Conservation (phyloP, 2,113 vertebrate genomes). For the Clarias macrocephalus region DNA sequence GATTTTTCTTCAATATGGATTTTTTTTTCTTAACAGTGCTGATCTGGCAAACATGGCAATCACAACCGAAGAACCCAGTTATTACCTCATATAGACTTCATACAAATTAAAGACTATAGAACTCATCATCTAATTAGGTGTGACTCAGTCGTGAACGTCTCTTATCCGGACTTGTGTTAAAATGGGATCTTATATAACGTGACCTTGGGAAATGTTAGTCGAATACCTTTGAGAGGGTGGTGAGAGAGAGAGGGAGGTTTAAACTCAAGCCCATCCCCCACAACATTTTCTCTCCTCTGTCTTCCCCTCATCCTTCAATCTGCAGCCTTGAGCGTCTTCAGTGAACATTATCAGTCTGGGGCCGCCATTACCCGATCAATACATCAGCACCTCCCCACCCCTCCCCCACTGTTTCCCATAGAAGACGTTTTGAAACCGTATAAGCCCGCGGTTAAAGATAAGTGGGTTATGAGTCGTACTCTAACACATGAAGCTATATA, state of each 20-base stretch:
- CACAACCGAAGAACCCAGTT: background rate
- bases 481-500: constrained; percentile 9
- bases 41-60: background rate
- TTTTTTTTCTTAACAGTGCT: background rate
- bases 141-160: background rate
- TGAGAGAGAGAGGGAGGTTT: background rate
- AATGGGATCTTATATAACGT: background rate
- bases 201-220: background rate
- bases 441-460: constrained; percentile 3
- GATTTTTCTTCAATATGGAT: background rate
- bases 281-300: constrained; percentile 17
- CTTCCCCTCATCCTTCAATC: constrained; percentile 17
- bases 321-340: constrained; percentile 22
- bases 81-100: too few species aligned
- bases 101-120: background rate
- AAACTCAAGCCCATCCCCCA: background rate
- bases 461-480: constrained; percentile 22
- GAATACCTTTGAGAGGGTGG: background rate
- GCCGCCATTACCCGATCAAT: constrained; percentile 55
- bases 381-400: constrained; percentile 38
- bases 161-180: background rate
- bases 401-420: background rate
- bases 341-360: constrained; percentile 55
- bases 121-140: background rate
- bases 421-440: background rate